Base-by-base conservation (phyloP, 2,797 vertebrate genomes). In the Acanthurus tractus region DNA sequence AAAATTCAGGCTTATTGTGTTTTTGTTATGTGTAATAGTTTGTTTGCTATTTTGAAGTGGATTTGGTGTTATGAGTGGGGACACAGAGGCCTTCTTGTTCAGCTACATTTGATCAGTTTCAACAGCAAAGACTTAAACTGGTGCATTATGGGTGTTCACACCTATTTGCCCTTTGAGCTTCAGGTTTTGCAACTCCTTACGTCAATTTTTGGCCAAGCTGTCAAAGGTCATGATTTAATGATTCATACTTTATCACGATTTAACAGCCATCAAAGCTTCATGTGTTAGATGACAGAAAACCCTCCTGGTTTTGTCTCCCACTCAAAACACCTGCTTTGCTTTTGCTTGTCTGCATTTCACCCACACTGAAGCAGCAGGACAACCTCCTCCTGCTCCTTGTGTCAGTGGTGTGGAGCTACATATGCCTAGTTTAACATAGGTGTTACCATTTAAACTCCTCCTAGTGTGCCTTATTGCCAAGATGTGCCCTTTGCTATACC, bases 381-480 rank as follows among this genome's bases (percentile, higher is more conserved):
- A 5, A 81, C 49, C 36, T 66, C 42, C 49, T 78, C 40, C 63
- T 67, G 70, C n/a, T 52, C 40, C n/a, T 61, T 58, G 56, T 81
- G 67, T 75, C 69, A 71, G 59, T 58, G 71, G 72, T 63, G 70
- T 87, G 68, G 77, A 85, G 81, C 80, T 79, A 95, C 93, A 78
- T 88, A 87, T 93, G 92, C 86, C 92, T 86, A 74, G 89, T 81
- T 89, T 88, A 93, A 95, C 70, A 80, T 87, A 91, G 76, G 86
- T 87, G 68, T 84, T 83, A 79, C 76, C 74, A 70, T 89, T 76
- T 88, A 85, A 91, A 85, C 86, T 86, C 65, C 74, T 86, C 70
- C 59, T 92, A 93, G 88, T 83, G 95, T 95, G 86, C 92, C 95
- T 95, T 96, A 94, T 95, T 96, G 93, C 95, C 94, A 96, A 92